These are phyloP conservation scores for rat (Rattus norvegicus) DNA, from an alignment of 2,113 vertebrate species.

Conservation along the genomic window DNA sequence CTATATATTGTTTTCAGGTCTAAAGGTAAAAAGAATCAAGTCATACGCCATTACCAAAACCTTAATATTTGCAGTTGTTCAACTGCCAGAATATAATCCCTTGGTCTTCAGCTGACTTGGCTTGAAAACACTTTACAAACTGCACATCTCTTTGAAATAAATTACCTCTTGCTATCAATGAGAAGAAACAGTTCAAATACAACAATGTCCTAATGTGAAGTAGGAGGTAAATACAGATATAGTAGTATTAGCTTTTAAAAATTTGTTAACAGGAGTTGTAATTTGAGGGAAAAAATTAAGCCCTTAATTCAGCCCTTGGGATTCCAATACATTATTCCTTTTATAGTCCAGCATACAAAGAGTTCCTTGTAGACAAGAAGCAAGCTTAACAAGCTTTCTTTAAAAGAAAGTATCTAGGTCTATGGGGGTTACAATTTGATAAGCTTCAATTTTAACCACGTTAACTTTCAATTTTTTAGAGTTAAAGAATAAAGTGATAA, in stretches of 20 bases:
- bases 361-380: constrained; percentile 1
- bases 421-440: not conserved
- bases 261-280: not conserved
- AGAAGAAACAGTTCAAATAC: constrained; percentile 19
- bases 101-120: not conserved
- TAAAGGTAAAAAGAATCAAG: not conserved
- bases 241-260: not conserved
- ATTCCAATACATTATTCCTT: constrained; percentile 46
- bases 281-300: not conserved
- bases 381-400: not conserved
- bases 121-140: not conserved
- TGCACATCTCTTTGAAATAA: not conserved
- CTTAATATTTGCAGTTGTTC: not conserved
- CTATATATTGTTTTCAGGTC: not conserved
- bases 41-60: not conserved
- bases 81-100: not conserved
- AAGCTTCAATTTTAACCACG: not conserved
- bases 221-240: not conserved
- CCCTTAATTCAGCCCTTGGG: not conserved
- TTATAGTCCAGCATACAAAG: constrained; percentile 26
- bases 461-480: not conserved
- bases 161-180: not conserved
- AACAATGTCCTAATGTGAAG: not conserved
- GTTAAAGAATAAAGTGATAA: not conserved
- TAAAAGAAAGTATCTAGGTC: not conserved